Conservation (phyloP, 2,888 invertebrate genomes). For the Ferrisia virgata region DNA sequence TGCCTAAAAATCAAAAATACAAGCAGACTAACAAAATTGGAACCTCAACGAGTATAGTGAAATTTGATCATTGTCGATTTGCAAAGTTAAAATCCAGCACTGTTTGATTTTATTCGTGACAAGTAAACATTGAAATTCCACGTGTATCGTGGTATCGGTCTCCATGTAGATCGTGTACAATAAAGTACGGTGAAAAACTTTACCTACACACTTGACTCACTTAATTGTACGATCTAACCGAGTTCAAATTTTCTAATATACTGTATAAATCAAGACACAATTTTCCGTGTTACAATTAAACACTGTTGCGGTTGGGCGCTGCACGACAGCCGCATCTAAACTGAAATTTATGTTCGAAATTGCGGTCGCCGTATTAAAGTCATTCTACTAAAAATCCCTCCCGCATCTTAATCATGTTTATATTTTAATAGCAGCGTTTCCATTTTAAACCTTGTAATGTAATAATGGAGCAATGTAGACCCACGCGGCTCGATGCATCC, state of each 20-base stretch:
- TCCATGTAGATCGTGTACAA: too few relatives aligned
- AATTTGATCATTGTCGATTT: too few relatives aligned
- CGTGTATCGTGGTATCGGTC: too few relatives aligned
- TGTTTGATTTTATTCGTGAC: too few relatives aligned
- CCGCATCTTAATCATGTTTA: conserved; percentile 24
- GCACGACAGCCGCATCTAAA: conserved; percentile 2
- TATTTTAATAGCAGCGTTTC: neutral
- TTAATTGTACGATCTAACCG: too few relatives aligned
- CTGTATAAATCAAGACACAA: conserved; percentile 15
- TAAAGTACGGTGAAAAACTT: too few relatives aligned
- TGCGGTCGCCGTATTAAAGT: conserved; percentile 26
- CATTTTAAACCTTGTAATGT: conserved; percentile 10
- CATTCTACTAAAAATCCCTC: conserved; percentile 24
- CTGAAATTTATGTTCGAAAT: conserved; percentile 26
- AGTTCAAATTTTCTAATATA: conserved; percentile 5
- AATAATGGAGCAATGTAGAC: neutral
- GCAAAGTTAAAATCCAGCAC: too few relatives aligned
- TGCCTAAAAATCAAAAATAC: too few relatives aligned
- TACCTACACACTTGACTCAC: too few relatives aligned
- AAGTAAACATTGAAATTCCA: too few relatives aligned
- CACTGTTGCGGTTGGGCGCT: neutral
- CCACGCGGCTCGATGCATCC: neutral
- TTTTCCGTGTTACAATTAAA: conserved; percentile 28
- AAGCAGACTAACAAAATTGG: too few relatives aligned
- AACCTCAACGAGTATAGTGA: too few relatives aligned